These are phyloP conservation scores for Papilio elwesi DNA, from an alignment of 2,888 invertebrate genomes.

Conservation along the genomic window DNA sequence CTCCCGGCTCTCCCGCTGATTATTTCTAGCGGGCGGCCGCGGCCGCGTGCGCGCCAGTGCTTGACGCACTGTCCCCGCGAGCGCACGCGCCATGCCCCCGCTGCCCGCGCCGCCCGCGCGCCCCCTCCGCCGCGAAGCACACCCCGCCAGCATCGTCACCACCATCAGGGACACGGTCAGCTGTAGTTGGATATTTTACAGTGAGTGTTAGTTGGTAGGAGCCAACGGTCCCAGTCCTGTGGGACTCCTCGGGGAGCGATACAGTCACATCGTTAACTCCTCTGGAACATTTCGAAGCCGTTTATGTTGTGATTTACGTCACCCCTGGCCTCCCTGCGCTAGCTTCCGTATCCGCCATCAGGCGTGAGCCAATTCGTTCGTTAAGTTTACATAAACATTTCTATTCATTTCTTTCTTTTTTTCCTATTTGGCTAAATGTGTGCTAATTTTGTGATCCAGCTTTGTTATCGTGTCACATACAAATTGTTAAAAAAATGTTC, in stretches of 20 bases:
- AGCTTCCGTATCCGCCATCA: slow-evolving; percentile 27
- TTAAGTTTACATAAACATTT: slow-evolving; percentile 26
- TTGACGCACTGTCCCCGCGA: slow-evolving; percentile 72
- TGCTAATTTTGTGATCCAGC: not conserved
- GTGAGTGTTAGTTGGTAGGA: slow-evolving; percentile 80
- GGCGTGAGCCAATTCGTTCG: slow-evolving; percentile 1
- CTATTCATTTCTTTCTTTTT: not conserved
- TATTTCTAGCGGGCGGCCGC: slow-evolving; percentile 73
- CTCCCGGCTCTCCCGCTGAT: slow-evolving; percentile 77
- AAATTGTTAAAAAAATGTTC: slow-evolving; percentile 42
- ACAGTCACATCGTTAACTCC: slow-evolving; percentile 10
- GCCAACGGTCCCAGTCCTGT: slow-evolving; percentile 42
- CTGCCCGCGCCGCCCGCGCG: slow-evolving; percentile 73
- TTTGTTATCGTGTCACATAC: slow-evolving; percentile 28
- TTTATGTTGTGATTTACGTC: slow-evolving; percentile 38
- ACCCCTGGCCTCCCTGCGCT: slow-evolving; percentile 16
- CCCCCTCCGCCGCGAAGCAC: slow-evolving; percentile 68
- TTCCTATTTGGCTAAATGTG: not conserved
- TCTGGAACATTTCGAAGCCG: slow-evolving; percentile 31
- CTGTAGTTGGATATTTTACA: slow-evolving; percentile 91
- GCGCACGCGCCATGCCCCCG: slow-evolving; percentile 75
- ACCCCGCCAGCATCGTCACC: slow-evolving; percentile 83
- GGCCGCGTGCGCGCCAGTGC: slow-evolving; percentile 73
- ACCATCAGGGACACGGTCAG: slow-evolving; percentile 87
- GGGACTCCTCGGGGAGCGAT: slow-evolving; percentile 31